Percentiles rank a stretch among this genome's conserved stretches.
Conservation (phyloP, 2,888 invertebrate genomes). For the Spatulosminthurus flaviceps region DNA sequence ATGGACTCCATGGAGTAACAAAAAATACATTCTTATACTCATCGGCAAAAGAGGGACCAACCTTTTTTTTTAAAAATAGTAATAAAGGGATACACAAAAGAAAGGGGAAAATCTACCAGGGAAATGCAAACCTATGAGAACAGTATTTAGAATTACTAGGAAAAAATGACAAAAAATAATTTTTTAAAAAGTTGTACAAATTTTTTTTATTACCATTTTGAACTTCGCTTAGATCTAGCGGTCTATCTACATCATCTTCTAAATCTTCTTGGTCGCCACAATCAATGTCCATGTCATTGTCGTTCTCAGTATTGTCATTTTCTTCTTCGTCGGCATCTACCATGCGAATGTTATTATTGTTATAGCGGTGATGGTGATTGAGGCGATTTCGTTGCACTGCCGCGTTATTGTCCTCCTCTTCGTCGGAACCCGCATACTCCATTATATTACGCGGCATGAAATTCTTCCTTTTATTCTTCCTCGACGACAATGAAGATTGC, state of each 20-base stretch:
- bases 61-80: too few species aligned
- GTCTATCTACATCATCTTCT: conserved; percentile 54
- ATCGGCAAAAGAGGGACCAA: background rate
- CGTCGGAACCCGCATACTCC: conserved; percentile 64
- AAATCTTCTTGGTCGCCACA: conserved; percentile 63
- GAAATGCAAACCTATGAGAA: background rate
- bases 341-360: conserved; percentile 49
- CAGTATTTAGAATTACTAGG: background rate
- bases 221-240: conserved; percentile 63
- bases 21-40: background rate
- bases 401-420: conserved; percentile 63
- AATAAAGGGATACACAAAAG: too few species aligned
- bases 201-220: conserved; percentile 62
- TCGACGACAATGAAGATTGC: conserved; percentile 55
- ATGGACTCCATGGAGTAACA: background rate
- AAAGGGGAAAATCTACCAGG: too few species aligned
- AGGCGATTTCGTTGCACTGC: conserved; percentile 50
- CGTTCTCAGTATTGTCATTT: conserved; percentile 49
- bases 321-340: conserved; percentile 52
- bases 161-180: conserved; percentile 20
- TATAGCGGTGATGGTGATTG: conserved; percentile 37
- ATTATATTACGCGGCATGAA: conserved; percentile 80
- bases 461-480: conserved; percentile 79
- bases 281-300: conserved; percentile 63
- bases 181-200: background rate